These are phyloP conservation scores for Rynchops niger DNA, from an alignment of 2,113 vertebrate genomes.

Conservation along the genomic window DNA sequence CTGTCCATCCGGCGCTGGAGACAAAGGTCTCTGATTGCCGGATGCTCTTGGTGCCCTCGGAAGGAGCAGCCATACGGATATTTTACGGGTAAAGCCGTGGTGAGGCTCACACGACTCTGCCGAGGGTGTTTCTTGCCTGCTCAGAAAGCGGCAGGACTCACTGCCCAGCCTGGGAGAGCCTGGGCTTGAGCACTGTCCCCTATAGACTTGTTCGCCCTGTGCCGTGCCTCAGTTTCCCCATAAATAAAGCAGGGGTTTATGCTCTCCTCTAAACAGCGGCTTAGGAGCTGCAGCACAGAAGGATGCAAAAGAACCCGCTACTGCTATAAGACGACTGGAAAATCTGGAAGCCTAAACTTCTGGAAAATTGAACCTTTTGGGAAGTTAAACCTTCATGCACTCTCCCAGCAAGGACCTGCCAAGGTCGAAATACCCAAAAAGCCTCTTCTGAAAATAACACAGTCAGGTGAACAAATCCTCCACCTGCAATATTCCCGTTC, in stretches of 20 bases:
- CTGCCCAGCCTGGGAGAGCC: background rate
- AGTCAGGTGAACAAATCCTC: background rate
- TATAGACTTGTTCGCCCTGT: background rate
- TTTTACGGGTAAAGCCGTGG: background rate
- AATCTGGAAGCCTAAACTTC: background rate
- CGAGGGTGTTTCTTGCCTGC: background rate
- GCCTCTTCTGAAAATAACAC: background rate
- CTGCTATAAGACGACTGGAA: background rate
- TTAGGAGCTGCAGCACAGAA: background rate
- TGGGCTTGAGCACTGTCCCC: background rate
- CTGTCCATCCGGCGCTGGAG: background rate
- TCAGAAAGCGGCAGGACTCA: background rate
- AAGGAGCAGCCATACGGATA: background rate
- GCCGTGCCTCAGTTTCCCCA: background rate
- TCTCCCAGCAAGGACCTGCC: background rate
- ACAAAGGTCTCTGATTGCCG: background rate
- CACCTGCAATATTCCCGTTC: background rate
- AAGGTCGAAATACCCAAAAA: background rate
- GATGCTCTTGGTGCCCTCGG: background rate
- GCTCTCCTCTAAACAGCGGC: background rate
- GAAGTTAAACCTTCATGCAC: background rate
- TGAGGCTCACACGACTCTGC: background rate
- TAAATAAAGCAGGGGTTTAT: background rate
- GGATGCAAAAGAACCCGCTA: background rate
- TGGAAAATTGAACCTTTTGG: background rate